phyloP scores from a whole-genome alignment of 2,797 vertebrate species.

The Danio choprae region DNA sequence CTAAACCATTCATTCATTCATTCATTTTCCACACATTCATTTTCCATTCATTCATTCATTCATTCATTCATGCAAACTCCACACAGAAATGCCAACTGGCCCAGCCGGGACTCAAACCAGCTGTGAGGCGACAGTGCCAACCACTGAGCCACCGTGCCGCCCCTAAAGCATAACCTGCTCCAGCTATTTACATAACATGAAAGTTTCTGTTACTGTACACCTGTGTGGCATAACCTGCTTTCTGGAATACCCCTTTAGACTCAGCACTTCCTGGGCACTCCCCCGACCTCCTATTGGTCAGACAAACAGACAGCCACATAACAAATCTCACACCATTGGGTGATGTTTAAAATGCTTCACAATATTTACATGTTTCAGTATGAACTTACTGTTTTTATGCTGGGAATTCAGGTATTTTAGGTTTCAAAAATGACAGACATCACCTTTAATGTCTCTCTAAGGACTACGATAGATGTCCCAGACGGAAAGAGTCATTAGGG shows the following conservation, averaged over 20 bases:
- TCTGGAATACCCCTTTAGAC: conserved; percentile 12
- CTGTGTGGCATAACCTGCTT: background rate
- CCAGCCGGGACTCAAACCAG: too few species aligned
- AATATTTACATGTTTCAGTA: conserved; percentile 11
- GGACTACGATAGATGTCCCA: background rate
- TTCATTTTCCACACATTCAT: too few species aligned
- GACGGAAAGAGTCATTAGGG: background rate
- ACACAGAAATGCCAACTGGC: too few species aligned
- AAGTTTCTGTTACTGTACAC: background rate
- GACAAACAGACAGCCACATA: background rate
- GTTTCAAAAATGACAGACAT: background rate
- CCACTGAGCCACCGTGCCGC: background rate
- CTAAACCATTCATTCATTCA: too few species aligned
- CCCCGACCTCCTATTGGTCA: background rate
- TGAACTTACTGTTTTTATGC: background rate
- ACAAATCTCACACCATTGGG: background rate
- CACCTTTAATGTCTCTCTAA: conserved; percentile 16
- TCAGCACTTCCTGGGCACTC: background rate
- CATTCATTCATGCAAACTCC: too few species aligned
- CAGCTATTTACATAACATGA: background rate
- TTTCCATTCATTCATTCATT: too few species aligned
- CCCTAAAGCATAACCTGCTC: background rate
- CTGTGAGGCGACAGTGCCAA: background rate
- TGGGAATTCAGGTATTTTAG: background rate
- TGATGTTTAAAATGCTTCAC: conserved; percentile 3